phyloP scores from a whole-genome alignment of 2,113 vertebrate genomes.

The Toxotes chatareus region DNA sequence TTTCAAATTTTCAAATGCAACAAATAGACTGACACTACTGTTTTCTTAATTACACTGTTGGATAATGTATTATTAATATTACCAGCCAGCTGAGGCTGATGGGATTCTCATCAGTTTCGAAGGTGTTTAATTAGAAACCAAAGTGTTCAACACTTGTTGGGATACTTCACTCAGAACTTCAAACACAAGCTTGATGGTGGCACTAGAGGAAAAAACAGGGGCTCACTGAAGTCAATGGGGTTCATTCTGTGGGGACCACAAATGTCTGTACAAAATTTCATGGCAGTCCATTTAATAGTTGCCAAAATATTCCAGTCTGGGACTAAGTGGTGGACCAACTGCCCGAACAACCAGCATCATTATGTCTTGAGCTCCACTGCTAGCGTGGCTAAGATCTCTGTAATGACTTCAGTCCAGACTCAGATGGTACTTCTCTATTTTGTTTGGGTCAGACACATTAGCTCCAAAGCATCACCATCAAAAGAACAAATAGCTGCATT shows the following conservation, averaged over 20 bases:
- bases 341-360: not conserved
- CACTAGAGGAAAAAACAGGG: not conserved
- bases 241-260: too few species aligned
- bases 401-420: constrained; percentile 3
- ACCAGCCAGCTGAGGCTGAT: not conserved
- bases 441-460: constrained; percentile 23
- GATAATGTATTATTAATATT: not conserved
- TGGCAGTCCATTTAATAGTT: not conserved
- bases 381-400: too few species aligned
- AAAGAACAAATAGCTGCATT: constrained; percentile 48
- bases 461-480: constrained; percentile 35
- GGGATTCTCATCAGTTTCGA: too few species aligned
- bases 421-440: constrained; percentile 13
- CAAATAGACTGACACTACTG: not conserved
- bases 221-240: too few species aligned
- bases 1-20: not conserved
- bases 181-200: not conserved
- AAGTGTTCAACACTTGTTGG: too few species aligned
- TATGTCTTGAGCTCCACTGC: not conserved
- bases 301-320: not conserved
- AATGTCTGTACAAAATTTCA: not conserved
- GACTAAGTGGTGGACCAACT: constrained; percentile 9
- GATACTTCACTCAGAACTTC: too few species aligned
- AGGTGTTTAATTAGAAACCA: too few species aligned
- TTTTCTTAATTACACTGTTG: not conserved